These are phyloP conservation scores for Podarcis siculus DNA, from an alignment of 2,797 vertebrate species.

Conservation along the genomic window DNA sequence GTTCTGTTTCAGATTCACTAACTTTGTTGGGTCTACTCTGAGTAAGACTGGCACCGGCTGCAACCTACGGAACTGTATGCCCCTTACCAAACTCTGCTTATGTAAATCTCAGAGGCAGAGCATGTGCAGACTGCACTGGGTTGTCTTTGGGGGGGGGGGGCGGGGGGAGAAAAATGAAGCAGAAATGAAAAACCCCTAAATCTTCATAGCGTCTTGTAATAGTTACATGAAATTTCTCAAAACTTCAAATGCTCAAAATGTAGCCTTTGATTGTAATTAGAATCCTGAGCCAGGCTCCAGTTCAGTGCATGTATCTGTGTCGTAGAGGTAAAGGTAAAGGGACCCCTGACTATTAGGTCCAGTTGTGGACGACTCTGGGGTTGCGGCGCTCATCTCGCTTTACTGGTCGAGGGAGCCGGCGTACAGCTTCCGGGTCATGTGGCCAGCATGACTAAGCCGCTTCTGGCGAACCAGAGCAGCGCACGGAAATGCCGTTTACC, in stretches of 20 bases:
- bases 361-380: no score
- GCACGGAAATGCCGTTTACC: no score
- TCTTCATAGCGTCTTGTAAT: background rate
- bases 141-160: background rate
- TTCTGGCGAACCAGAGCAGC: no score
- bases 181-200: background rate
- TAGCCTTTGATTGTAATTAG: background rate
- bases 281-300: background rate
- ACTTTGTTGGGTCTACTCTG: no score
- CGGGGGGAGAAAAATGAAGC: background rate
- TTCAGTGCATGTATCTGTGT: background rate
- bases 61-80: background rate
- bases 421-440: no score
- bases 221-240: background rate
- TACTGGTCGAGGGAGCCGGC: accelerated
- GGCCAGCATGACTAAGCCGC: no score
- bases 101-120: background rate
- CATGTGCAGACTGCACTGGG: no score
- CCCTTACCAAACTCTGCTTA: background rate
- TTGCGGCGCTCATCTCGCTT: no score
- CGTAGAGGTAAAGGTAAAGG: background rate
- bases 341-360: no score
- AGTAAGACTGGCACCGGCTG: no score
- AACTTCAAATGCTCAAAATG: background rate
- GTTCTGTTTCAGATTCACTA: no score